Conservation (phyloP, 2,888 invertebrate genomes). For the Steinernema scapterisci region DNA sequence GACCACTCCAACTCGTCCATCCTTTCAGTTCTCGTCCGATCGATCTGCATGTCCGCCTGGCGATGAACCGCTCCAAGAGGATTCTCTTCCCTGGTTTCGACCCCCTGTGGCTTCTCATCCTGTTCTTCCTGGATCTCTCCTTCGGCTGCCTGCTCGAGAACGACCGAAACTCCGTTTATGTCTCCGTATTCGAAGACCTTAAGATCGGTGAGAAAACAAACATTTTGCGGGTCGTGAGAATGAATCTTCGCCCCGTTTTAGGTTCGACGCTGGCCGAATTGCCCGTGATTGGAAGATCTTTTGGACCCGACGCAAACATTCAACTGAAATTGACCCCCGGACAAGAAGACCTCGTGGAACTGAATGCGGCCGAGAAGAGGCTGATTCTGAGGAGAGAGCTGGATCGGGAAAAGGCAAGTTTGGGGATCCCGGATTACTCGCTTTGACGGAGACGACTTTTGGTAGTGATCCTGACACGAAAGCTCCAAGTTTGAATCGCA, state of each 20-base stretch:
- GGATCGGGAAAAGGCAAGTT: conserved; percentile 58
- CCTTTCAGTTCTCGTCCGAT: not conserved
- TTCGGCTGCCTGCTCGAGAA: conserved; percentile 53
- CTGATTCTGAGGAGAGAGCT: conserved; percentile 52
- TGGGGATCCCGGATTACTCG: too few relatives aligned
- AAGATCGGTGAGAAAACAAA: conserved; percentile 33
- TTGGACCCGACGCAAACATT: conserved; percentile 47
- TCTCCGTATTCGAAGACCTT: conserved; percentile 55
- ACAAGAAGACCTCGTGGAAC: conserved; percentile 49
- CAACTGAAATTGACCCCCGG: conserved; percentile 56
- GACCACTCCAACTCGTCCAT: not conserved
- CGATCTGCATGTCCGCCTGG: not conserved
- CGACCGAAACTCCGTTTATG: conserved; percentile 58
- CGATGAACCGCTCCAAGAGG: not conserved
- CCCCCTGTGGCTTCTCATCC: not conserved
- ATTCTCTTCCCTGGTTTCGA: not conserved
- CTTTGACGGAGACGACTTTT: too few relatives aligned
- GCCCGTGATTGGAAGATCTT: conserved; percentile 45
- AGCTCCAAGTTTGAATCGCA: too few relatives aligned
- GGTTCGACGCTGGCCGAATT: conserved; percentile 44
- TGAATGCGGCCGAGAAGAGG: conserved; percentile 53
- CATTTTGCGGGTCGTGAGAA: conserved; percentile 33
- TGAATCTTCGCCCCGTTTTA: conserved; percentile 40
- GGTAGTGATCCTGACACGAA: too few relatives aligned
- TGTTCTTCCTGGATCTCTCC: not conserved